Evolutionary conservation across 1,140 invertebrate species (phyloP).

Genomic region (Drosophila sturtevanti): DNA sequence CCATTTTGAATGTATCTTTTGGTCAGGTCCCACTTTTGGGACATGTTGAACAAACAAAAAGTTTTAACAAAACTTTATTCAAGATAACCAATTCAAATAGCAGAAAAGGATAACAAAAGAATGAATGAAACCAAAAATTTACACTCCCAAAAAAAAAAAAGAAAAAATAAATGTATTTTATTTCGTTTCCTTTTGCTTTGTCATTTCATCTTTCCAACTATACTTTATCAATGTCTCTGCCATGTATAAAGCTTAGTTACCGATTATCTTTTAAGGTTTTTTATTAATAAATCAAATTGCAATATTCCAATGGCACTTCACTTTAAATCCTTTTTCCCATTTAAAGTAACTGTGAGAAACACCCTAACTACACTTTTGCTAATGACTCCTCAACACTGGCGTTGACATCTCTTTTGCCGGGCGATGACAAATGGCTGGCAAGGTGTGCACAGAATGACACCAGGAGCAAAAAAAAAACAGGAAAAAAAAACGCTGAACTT

Average conservation of each 20-base stretch:
- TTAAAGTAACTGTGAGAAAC: conserved; percentile 46
- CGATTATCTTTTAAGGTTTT: neutral
- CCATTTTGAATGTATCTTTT: neutral
- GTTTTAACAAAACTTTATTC: neutral
- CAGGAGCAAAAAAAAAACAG: neutral
- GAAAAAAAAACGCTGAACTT: conserved; percentile 64
- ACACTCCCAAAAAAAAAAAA: neutral
- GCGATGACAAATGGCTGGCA: conserved; percentile 63
- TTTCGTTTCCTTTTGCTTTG: neutral
- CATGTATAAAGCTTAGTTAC: neutral
- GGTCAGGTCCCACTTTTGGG: neutral
- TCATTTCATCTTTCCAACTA: neutral
- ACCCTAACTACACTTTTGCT: conserved; percentile 26
- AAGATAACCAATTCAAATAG: neutral
- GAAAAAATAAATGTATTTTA: no score
- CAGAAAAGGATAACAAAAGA: neutral
- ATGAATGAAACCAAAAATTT: neutral
- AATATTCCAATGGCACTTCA: neutral
- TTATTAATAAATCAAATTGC: conserved; percentile 4
- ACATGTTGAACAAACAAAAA: no score
- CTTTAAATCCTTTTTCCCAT: conserved; percentile 6
- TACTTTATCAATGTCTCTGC: neutral
- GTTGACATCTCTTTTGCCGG: conserved; percentile 49
- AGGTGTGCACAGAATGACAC: conserved; percentile 52
- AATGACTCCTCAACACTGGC: conserved; percentile 36